These are phyloP conservation scores for Calameuta idolon DNA, from an alignment of 2,888 invertebrate genomes.

Conservation along the genomic window DNA sequence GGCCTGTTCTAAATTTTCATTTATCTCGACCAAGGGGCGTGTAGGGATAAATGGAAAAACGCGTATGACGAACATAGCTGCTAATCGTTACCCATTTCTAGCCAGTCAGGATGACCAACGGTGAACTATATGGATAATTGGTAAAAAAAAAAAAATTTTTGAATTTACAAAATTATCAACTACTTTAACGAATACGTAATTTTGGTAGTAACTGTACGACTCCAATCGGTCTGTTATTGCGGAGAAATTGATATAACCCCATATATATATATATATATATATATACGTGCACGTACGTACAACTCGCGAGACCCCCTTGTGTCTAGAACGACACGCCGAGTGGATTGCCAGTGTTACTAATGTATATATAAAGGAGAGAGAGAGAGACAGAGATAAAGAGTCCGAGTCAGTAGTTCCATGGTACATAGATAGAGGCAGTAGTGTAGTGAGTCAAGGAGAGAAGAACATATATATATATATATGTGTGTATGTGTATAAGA, in stretches of 20 bases:
- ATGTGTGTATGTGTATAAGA: not conserved
- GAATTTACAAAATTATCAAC: not conserved
- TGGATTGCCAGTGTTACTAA: not conserved
- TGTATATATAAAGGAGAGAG: not conserved
- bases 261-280: not conserved
- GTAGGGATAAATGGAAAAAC: conserved; percentile 6
- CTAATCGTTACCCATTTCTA: not conserved
- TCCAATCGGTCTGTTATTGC: conserved; percentile 40
- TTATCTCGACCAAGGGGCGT: not conserved
- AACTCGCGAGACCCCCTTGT: conserved; percentile 12
- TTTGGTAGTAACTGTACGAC: conserved; percentile 39
- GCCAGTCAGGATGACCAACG: not conserved
- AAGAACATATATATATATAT: not conserved
- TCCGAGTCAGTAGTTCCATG: not conserved
- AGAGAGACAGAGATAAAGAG: conserved; percentile 15
- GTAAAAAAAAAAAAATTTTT: not conserved
- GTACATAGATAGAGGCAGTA: conserved; percentile 12
- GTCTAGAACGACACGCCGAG: conserved; percentile 6
- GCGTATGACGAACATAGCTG: not conserved
- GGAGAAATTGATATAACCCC: conserved; percentile 47
- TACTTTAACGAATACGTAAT: conserved; percentile 11
- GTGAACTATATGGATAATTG: not conserved
- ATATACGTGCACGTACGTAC: conserved; percentile 4
- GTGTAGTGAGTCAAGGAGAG: conserved; percentile 35
- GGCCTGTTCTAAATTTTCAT: not conserved